Percentiles rank a stretch among this genome's conserved stretches.
phyloP scores from a whole-genome alignment of 2,797 vertebrate genomes.

The Myiothlypis chrysogaster region DNA sequence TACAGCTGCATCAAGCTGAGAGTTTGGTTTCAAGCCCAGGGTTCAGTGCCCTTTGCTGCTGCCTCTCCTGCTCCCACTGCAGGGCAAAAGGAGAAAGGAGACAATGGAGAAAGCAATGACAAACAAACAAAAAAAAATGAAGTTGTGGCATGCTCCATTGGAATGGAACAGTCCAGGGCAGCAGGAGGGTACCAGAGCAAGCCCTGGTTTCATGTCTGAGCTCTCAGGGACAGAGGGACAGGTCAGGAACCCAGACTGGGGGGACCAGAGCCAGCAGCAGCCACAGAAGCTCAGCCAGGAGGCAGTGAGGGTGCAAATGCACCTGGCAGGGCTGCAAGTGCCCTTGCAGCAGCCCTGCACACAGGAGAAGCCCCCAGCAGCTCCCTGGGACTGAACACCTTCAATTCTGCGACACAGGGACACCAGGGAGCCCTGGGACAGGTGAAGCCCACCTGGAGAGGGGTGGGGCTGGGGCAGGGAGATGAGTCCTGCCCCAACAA shows the following conservation, averaged over 20 bases:
- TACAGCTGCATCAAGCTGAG: not conserved
- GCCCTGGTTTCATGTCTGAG: not conserved
- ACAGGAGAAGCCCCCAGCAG: not conserved
- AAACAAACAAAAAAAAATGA: not conserved
- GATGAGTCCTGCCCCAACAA: not conserved
- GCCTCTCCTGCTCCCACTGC: not conserved
- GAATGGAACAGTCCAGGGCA: not conserved
- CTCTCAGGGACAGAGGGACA: not conserved
- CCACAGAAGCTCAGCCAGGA: not conserved
- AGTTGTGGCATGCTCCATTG: not conserved
- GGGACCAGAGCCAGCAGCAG: not conserved
- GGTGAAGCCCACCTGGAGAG: not conserved
- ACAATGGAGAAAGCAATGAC: not conserved
- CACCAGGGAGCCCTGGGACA: not conserved
- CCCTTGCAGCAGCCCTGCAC: not conserved
- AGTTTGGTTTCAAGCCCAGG: not conserved
- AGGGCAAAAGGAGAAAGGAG: not conserved
- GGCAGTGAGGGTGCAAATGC: not conserved
- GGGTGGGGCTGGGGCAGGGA: not conserved
- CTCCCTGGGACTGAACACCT: not conserved
- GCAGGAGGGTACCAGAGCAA: not conserved
- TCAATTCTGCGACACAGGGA: fast-evolving
- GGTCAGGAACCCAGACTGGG: not conserved
- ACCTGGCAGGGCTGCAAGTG: not conserved
- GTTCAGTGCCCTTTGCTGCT: not conserved